phyloP scores from a whole-genome alignment of 2,888 invertebrate species.

The Rhingia campestris region DNA sequence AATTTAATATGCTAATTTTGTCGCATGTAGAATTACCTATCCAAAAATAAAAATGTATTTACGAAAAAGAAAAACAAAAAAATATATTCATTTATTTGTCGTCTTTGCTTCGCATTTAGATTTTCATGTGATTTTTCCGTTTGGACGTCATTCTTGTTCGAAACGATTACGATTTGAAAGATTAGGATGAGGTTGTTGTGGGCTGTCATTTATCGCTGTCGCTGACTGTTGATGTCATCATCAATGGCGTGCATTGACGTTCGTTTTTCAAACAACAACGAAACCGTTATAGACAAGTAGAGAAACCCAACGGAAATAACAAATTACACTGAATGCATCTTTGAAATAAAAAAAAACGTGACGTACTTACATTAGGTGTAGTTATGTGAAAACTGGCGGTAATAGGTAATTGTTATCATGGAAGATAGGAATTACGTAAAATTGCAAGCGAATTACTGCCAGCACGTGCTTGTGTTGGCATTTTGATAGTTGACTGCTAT shows the following conservation, averaged over 20 bases:
- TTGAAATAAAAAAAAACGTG: conserved; percentile 4
- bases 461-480: conserved; percentile 9
- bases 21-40: conserved; percentile 56
- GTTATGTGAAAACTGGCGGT: conserved; percentile 24
- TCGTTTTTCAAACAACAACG: background rate
- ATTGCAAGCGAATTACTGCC: background rate
- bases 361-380: conserved; percentile 27
- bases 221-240: conserved; percentile 56
- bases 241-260: conserved; percentile 51
- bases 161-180: conserved; percentile 67
- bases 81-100: background rate
- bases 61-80: conserved; percentile 4
- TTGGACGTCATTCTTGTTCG: conserved; percentile 64
- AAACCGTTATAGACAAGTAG: conserved; percentile 5
- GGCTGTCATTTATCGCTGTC: conserved; percentile 50
- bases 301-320: conserved; percentile 33
- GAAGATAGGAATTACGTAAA: conserved; percentile 23
- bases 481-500: background rate
- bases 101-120: conserved; percentile 17
- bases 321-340: conserved; percentile 28
- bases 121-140: conserved; percentile 66
- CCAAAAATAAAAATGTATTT: conserved; percentile 51
- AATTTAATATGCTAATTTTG: conserved; percentile 66
- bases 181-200: conserved; percentile 52
- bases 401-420: conserved; percentile 36